phyloP scores from a whole-genome alignment of 1,140 invertebrate genomes.

The Hylyphantes graminicola region DNA sequence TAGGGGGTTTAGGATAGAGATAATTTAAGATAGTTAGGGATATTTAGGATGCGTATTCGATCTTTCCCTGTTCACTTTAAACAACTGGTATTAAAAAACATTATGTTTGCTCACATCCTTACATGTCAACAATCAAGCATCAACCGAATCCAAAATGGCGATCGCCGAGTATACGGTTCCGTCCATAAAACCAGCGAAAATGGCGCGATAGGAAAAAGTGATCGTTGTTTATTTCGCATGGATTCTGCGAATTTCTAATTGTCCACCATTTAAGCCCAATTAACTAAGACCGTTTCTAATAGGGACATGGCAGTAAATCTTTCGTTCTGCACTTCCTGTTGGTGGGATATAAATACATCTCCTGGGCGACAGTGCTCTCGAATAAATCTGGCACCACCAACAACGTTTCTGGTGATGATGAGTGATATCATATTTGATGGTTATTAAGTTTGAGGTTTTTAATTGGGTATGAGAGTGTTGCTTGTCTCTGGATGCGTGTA shows the following conservation, averaged over 20 bases:
- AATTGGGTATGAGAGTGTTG: neutral
- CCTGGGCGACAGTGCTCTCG: constrained; percentile 1
- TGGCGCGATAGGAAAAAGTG: neutral
- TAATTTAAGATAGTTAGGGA: too few relatives aligned
- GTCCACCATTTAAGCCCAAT: constrained; percentile 36
- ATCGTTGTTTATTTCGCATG: constrained; percentile 39
- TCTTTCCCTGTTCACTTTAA: too few relatives aligned
- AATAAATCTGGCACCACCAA: constrained; percentile 40
- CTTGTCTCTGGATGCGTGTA: constrained; percentile 4
- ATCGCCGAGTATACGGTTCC: neutral
- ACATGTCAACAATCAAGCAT: too few relatives aligned
- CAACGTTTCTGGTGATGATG: constrained; percentile 10
- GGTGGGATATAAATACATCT: constrained; percentile 34
- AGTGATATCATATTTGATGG: constrained; percentile 28
- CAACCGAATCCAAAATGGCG: neutral
- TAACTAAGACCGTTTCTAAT: constrained; percentile 19
- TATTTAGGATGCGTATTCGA: too few relatives aligned
- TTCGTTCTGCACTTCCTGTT: constrained; percentile 32
- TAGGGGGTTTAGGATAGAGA: too few relatives aligned
- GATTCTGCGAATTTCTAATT: constrained; percentile 50
- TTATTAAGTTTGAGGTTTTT: constrained; percentile 14
- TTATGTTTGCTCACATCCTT: too few relatives aligned
- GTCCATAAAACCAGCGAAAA: constrained; percentile 32
- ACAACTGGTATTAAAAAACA: too few relatives aligned
- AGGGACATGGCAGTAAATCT: constrained; percentile 34